Evolutionary conservation across 2,113 vertebrate genomes (phyloP).

Genomic region (Dasyprocta punctata): DNA sequence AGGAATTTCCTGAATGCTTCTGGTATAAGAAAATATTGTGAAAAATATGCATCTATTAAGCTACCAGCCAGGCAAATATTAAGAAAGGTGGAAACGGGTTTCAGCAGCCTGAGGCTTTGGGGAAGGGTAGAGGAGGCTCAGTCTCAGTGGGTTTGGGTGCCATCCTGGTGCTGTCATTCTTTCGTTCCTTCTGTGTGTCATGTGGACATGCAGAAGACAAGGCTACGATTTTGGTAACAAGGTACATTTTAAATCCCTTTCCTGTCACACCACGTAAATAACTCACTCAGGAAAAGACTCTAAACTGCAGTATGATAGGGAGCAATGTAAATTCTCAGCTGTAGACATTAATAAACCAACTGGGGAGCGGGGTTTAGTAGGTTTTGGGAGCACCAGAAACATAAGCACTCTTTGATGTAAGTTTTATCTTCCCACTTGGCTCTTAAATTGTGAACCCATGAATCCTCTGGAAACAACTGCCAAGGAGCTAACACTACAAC

Average conservation of each 20-base stretch:
- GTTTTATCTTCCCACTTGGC: neutral
- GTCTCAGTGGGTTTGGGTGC: conserved; percentile 75
- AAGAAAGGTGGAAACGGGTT: conserved; percentile 76
- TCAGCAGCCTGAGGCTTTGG: conserved; percentile 76
- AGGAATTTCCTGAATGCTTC: conserved; percentile 13
- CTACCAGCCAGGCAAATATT: conserved; percentile 70
- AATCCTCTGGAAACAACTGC: conserved; percentile 10
- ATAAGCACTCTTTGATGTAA: neutral
- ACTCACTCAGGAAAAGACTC: conserved; percentile 72
- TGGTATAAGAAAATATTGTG: neutral
- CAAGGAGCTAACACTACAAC: neutral
- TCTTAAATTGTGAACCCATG: neutral
- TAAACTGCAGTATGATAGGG: conserved; percentile 58
- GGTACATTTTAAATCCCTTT: conserved; percentile 84
- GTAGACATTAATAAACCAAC: conserved; percentile 50
- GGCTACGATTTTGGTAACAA: conserved; percentile 79
- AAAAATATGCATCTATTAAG: conserved; percentile 63
- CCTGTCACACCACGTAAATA: conserved; percentile 82
- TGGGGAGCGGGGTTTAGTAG: neutral
- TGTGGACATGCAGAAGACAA: conserved; percentile 72
- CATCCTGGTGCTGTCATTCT: conserved; percentile 74
- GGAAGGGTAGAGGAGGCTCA: conserved; percentile 65
- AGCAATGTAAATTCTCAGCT: conserved; percentile 55
- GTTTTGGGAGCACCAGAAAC: conserved; percentile 5
- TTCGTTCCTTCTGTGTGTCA: conserved; percentile 73